Conservation (phyloP, 2,888 invertebrate genomes). For the Meteorus cinctellus region DNA sequence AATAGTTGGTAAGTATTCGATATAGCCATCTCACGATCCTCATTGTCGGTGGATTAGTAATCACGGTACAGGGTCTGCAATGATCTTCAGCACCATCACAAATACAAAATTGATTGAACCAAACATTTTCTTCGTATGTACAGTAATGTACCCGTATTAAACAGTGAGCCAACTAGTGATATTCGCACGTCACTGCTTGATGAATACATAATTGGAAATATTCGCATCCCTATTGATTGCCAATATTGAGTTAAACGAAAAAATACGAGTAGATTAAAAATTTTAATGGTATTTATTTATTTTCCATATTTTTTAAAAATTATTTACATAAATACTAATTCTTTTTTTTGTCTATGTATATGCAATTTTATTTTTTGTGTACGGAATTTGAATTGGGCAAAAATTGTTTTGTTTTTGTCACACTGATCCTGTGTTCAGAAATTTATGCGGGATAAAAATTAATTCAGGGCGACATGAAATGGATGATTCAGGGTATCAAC, state of each 20-base stretch:
- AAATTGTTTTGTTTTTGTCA: conserved; percentile 35
- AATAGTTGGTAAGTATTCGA: conserved; percentile 28
- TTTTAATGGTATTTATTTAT: conserved; percentile 57
- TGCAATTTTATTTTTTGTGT: conserved; percentile 32
- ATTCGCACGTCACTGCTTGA: conserved; percentile 48
- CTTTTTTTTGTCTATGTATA: conserved; percentile 47
- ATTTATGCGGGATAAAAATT: conserved; percentile 4
- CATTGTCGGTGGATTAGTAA: conserved; percentile 8
- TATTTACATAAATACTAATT: conserved; percentile 37
- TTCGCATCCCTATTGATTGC: conserved; percentile 60
- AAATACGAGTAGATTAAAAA: conserved; percentile 51
- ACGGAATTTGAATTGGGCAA: conserved; percentile 25
- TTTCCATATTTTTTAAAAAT: conserved; percentile 40
- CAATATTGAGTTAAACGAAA: conserved; percentile 52
- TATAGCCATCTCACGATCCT: conserved; percentile 25
- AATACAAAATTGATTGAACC: conserved; percentile 34
- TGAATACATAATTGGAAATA: conserved; percentile 49
- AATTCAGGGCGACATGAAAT: conserved; percentile 8
- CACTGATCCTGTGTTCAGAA: conserved; percentile 36
- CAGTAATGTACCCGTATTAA: conserved; percentile 50
- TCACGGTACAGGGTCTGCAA: conserved; percentile 12
- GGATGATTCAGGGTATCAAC: conserved; percentile 41
- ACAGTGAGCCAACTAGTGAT: conserved; percentile 49
- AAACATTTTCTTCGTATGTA: conserved; percentile 37
- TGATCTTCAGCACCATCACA: conserved; percentile 15